Percentiles rank a stretch among this genome's conserved stretches.
These are phyloP conservation scores for Campopleginae sp. DNA, from an alignment of 2,888 invertebrate species.

Conservation along the genomic window DNA sequence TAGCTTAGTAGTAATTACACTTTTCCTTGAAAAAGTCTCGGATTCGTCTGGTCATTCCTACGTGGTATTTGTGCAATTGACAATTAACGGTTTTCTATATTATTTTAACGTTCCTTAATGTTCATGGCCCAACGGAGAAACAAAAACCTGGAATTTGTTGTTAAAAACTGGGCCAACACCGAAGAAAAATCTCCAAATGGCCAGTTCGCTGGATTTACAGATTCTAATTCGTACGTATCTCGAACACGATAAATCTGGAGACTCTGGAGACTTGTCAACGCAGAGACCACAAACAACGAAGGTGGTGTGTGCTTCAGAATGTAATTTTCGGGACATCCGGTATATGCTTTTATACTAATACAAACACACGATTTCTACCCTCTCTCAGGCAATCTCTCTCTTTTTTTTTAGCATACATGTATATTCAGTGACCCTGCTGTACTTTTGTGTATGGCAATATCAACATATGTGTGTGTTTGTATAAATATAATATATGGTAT, in stretches of 20 bases:
- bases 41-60: not conserved
- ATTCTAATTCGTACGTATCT: not conserved
- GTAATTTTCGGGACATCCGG: not conserved
- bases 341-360: not conserved
- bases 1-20: too few relatives aligned
- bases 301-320: too few relatives aligned
- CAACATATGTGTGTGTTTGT: not conserved
- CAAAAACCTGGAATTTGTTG: not conserved
- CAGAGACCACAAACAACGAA: not conserved
- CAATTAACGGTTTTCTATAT: not conserved
- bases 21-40: not conserved
- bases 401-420: not conserved
- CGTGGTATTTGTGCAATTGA: not conserved
- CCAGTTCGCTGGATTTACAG: not conserved
- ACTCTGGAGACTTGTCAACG: not conserved
- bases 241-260: not conserved
- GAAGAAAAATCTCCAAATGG: not conserved
- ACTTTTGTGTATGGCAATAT: not conserved
- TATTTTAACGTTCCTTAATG: not conserved
- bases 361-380: not conserved
- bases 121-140: not conserved
- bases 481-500: conserved; percentile 8
- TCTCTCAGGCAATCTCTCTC: not conserved
- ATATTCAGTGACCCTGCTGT: not conserved
- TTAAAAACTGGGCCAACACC: not conserved